Evolutionary conservation across 1,140 invertebrate species (phyloP).

Genomic region (Campoletis sonorensis): DNA sequence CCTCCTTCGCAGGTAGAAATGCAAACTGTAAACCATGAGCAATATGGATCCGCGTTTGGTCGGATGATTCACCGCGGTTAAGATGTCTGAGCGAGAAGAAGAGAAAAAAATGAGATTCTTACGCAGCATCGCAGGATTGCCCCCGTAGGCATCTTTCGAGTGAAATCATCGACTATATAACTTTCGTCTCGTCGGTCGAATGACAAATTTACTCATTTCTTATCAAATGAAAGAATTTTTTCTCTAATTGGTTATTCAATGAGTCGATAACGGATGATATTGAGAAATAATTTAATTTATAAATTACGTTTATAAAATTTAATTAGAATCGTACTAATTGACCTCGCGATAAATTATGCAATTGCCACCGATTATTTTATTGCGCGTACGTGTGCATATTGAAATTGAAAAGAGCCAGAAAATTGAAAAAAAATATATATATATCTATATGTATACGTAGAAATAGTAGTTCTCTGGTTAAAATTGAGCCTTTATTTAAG

Average conservation of each 20-base stretch:
- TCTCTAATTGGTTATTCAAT: no score
- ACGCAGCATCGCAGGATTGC: conserved; percentile 10
- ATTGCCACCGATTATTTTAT: no score
- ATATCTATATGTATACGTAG: background rate
- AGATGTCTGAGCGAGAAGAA: background rate
- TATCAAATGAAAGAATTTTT: no score
- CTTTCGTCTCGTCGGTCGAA: background rate
- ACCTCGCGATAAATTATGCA: no score
- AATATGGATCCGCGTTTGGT: background rate
- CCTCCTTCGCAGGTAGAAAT: background rate
- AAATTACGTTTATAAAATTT: no score
- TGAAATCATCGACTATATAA: conserved; percentile 28
- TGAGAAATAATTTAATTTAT: no score
- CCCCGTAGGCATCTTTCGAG: conserved; percentile 5
- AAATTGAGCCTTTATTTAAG: background rate
- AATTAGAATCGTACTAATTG: no score
- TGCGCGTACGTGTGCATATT: no score
- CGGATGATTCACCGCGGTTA: background rate
- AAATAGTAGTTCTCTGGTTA: background rate
- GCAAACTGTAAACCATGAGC: background rate
- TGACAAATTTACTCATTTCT: background rate
- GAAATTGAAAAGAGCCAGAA: background rate
- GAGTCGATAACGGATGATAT: no score
- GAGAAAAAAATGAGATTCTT: background rate
- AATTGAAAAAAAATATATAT: background rate